phyloP scores from a whole-genome alignment of 2,797 vertebrate genomes.

The Sebastes itinus region DNA sequence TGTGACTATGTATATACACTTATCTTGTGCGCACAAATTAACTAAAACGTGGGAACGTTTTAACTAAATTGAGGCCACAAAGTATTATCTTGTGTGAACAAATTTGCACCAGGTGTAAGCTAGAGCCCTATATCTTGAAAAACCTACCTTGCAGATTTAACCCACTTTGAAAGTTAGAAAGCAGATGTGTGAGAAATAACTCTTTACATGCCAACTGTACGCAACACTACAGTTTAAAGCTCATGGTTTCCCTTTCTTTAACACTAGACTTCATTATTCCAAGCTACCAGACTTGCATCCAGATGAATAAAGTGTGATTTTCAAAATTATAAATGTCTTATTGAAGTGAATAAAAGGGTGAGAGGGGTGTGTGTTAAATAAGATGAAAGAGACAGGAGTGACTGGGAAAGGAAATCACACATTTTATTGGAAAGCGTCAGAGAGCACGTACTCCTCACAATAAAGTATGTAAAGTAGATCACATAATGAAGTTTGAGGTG shows the following conservation, averaged over 20 bases:
- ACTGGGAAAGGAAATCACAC: conserved; percentile 58
- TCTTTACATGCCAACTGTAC: too few species aligned
- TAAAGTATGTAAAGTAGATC: conserved; percentile 66
- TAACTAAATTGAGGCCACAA: too few species aligned
- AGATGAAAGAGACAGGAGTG: conserved; percentile 19
- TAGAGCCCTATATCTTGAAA: not conserved
- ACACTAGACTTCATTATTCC: conserved; percentile 1
- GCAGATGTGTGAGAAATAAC: not conserved
- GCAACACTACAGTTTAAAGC: too few species aligned
- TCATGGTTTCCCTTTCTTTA: conserved; percentile 13
- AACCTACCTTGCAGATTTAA: not conserved
- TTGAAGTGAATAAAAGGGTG: not conserved
- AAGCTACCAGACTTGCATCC: not conserved
- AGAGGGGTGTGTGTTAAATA: conserved; percentile 13
- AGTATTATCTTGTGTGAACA: too few species aligned
- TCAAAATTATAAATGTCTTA: not conserved
- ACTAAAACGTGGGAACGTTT: too few species aligned
- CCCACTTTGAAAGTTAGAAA: not conserved
- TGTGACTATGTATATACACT: too few species aligned
- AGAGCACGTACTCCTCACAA: conserved; percentile 59
- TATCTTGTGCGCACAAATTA: too few species aligned
- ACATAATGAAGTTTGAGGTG: conserved; percentile 64
- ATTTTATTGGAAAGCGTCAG: conserved; percentile 70
- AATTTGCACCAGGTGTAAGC: too few species aligned
- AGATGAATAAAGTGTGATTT: conserved; percentile 18